Conservation (phyloP, 2,888 invertebrate species). For the Brachyopa scutellaris region DNA sequence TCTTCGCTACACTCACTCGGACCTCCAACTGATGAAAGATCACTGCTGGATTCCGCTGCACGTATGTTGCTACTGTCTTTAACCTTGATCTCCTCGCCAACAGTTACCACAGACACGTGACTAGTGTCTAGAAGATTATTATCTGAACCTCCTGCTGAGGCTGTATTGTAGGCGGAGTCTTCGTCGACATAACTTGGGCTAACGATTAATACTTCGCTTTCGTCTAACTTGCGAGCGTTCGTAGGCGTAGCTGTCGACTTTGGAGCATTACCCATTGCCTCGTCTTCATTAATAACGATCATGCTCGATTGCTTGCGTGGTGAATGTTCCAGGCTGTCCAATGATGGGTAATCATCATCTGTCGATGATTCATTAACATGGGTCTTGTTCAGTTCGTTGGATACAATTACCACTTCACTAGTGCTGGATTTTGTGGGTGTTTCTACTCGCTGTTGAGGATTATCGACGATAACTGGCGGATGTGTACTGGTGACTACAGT, state of each 20-base stretch:
- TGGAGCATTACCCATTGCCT: constrained; percentile 44
- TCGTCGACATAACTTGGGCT: constrained; percentile 87
- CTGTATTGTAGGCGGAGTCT: constrained; percentile 84
- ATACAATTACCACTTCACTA: constrained; percentile 91
- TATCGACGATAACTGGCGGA: constrained; percentile 89
- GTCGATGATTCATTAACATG: constrained; percentile 86
- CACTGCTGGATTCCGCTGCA: constrained; percentile 75
- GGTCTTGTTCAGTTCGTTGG: constrained; percentile 89
- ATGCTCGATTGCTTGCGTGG: constrained; percentile 79
- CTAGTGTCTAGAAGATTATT: constrained; percentile 87
- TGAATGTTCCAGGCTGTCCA: constrained; percentile 88
- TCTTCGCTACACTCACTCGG: constrained; percentile 62
- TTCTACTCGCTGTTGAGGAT: constrained; percentile 78
- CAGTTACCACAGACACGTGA: constrained; percentile 95
- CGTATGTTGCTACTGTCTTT: constrained; percentile 85
- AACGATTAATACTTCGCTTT: constrained; percentile 92
- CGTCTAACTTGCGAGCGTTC: constrained; percentile 88
- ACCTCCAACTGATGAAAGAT: constrained; percentile 73
- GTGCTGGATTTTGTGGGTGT: constrained; percentile 51
- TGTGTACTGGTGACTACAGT: constrained; percentile 92
- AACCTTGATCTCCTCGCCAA: constrained; percentile 90
- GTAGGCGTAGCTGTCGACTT: constrained; percentile 75
- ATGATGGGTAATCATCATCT: constrained; percentile 89
- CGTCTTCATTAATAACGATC: constrained; percentile 77
- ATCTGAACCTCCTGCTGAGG: constrained; percentile 77